Conservation (phyloP, 2,888 invertebrate species). For the Drosophila colorata region DNA sequence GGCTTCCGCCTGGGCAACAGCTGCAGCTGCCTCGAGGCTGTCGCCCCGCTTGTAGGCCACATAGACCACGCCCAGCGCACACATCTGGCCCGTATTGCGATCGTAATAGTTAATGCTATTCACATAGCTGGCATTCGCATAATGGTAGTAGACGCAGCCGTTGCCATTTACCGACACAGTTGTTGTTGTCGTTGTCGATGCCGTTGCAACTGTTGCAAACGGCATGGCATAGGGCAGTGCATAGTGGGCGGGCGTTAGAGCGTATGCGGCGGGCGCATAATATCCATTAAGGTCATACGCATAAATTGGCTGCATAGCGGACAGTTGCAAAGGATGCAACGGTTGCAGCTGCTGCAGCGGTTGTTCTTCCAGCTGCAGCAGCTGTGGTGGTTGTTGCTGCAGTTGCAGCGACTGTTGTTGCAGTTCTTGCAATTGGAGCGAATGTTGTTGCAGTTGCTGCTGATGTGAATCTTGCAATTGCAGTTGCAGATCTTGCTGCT, state of each 20-base stretch:
- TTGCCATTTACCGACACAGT: constrained; percentile 1
- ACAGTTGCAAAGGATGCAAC: constrained; percentile 1
- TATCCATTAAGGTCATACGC: constrained; percentile 8
- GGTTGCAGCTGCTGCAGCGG: background rate
- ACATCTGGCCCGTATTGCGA: constrained; percentile 27
- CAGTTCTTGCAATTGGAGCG: too few relatives aligned
- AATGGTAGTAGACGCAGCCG: constrained; percentile 36
- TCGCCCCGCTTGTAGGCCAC: constrained; percentile 19
- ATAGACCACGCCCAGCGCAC: constrained; percentile 40
- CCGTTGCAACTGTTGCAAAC: background rate
- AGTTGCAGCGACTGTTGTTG: background rate
- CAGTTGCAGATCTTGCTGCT: too few relatives aligned
- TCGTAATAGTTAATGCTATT: constrained; percentile 41
- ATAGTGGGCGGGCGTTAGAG: constrained; percentile 6
- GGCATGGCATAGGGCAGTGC: background rate
- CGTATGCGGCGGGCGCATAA: constrained; percentile 16
- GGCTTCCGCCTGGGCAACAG: background rate
- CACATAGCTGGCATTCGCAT: constrained; percentile 30
- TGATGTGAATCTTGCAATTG: too few relatives aligned
- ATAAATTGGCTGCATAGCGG: constrained; percentile 20
- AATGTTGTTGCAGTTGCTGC: background rate
- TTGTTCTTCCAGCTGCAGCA: background rate
- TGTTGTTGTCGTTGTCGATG: background rate
- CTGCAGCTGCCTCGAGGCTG: constrained; percentile 3
- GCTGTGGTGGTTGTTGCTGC: background rate